phyloP scores from a whole-genome alignment of 2,113 vertebrate species.

The Platichthys stellatus region DNA sequence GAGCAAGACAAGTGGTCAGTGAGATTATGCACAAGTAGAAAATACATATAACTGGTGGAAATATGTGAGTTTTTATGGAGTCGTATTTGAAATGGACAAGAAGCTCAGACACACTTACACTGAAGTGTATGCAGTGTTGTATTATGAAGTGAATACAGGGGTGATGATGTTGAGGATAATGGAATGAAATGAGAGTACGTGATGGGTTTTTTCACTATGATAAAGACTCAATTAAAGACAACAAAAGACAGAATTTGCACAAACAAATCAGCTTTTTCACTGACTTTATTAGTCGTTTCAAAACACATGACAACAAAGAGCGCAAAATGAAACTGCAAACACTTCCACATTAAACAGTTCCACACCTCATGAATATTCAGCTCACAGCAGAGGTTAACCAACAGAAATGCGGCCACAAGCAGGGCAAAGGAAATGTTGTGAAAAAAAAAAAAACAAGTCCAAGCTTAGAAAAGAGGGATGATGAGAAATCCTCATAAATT shows the following conservation, averaged over 20 bases:
- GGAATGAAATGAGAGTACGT: constrained; percentile 15
- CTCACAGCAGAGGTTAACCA: constrained; percentile 51
- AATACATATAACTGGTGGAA: background rate
- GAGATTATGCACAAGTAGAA: constrained; percentile 12
- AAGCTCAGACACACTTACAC: constrained; percentile 16
- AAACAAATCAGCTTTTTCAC: constrained; percentile 54
- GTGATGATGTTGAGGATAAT: constrained; percentile 27
- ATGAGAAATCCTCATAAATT: constrained; percentile 27
- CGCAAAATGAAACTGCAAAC: constrained; percentile 58
- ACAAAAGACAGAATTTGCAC: constrained; percentile 54
- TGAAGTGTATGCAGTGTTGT: background rate
- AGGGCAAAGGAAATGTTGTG: constrained; percentile 44
- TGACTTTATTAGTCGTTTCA: constrained; percentile 77
- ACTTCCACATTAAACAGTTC: constrained; percentile 21
- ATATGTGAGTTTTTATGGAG: background rate
- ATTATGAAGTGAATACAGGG: constrained; percentile 15
- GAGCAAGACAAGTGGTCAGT: constrained; percentile 69
- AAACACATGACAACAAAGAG: constrained; percentile 65
- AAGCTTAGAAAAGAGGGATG: constrained; percentile 32
- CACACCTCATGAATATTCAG: constrained; percentile 45
- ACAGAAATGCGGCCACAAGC: constrained; percentile 63
- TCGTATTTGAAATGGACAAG: background rate
- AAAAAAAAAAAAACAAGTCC: constrained; percentile 13
- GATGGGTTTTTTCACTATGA: constrained; percentile 1
- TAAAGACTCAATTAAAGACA: constrained; percentile 37